Percentiles rank a stretch among this genome's conserved stretches.
These are phyloP conservation scores for Ia io DNA, from an alignment of 2,113 vertebrate genomes.

Conservation along the genomic window DNA sequence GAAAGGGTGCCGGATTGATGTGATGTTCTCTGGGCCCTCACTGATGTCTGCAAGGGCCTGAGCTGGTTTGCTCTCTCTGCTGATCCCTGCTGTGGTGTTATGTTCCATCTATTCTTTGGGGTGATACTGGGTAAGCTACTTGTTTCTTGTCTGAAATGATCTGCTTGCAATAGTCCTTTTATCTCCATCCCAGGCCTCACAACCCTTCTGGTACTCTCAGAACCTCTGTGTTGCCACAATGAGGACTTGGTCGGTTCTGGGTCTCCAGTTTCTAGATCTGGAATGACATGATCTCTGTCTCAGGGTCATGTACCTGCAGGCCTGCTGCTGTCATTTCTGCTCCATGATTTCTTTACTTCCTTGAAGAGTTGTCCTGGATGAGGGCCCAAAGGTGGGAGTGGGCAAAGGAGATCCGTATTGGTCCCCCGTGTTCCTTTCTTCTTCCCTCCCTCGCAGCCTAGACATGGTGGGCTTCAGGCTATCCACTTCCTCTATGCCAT, in stretches of 20 bases:
- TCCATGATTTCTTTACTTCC: not conserved
- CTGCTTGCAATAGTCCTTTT: not conserved
- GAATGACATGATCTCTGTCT: not conserved
- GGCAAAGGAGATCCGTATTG: not conserved
- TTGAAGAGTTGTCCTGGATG: not conserved
- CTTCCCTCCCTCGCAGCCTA: not conserved
- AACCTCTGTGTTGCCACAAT: not conserved
- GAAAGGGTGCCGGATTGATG: rapidly evolving
- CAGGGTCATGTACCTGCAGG: not conserved
- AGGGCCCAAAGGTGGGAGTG: too few relatives aligned
- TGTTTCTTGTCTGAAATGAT: not conserved
- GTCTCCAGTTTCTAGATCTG: not conserved
- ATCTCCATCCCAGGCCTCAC: not conserved
- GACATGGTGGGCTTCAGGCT: not conserved
- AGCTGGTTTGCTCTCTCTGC: not conserved
- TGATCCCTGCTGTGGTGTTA: not conserved
- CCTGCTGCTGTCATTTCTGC: not conserved
- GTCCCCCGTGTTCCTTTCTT: not conserved
- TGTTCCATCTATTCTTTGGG: not conserved
- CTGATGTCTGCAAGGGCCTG: not conserved
- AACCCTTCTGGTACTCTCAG: not conserved
- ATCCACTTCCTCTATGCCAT: not conserved
- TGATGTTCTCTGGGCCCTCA: not conserved
- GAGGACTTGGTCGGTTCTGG: not conserved
- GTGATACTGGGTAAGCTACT: not conserved